phyloP scores from a whole-genome alignment of 2,113 vertebrate species.

The Amazona guildingii region DNA sequence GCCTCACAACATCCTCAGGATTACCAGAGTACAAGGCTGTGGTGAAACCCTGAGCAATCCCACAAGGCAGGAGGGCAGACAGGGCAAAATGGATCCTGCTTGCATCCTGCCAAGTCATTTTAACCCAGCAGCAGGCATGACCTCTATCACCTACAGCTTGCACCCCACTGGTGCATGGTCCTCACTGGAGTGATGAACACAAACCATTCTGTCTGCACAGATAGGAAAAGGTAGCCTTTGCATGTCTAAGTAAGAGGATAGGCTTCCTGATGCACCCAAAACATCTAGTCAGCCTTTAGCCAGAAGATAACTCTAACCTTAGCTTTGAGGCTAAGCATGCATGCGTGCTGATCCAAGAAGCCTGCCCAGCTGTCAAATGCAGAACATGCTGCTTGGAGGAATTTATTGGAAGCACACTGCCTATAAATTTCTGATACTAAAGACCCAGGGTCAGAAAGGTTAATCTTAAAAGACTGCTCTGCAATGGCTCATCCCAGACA shows the following conservation, averaged over 20 bases:
- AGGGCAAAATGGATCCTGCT: not conserved
- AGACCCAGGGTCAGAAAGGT: not conserved
- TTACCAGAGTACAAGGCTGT: not conserved
- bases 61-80: not conserved
- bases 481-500: not conserved
- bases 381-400: not conserved
- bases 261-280: not conserved
- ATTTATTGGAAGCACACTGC: slow-evolving; percentile 10
- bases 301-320: not conserved
- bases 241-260: not conserved
- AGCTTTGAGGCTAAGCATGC: not conserved
- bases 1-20: not conserved
- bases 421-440: not conserved
- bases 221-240: not conserved
- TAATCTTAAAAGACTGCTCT: not conserved
- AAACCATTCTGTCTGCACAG: not conserved
- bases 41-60: not conserved
- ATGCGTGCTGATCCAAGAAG: not conserved
- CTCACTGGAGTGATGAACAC: not conserved
- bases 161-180: not conserved
- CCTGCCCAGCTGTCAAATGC: not conserved
- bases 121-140: not conserved
- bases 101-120: not conserved
- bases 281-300: slow-evolving; percentile 3
- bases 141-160: not conserved